Evolutionary conservation across 2,888 invertebrate genomes (phyloP).

Genomic region (Napeogenes sylphis): DNA sequence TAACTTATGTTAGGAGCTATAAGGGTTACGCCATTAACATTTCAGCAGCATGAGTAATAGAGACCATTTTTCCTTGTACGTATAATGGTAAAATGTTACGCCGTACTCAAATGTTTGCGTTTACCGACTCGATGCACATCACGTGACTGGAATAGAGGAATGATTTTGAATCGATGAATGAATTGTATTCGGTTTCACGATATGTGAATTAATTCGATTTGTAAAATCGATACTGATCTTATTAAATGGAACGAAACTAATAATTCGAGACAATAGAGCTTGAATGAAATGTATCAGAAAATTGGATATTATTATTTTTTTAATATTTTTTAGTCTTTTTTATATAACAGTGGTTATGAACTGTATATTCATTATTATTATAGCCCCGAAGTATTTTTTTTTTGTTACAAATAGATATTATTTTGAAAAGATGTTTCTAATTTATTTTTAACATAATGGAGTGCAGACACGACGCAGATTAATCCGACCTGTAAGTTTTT

Average conservation of each 20-base stretch:
- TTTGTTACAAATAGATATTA: no score
- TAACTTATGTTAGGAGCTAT: background rate
- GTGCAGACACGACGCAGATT: background rate
- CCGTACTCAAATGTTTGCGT: constrained; percentile 27
- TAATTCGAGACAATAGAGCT: background rate
- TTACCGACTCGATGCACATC: constrained; percentile 26
- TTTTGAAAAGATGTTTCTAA: background rate
- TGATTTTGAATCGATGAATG: constrained; percentile 38
- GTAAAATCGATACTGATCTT: background rate
- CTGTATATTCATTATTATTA: no score
- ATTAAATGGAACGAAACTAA: background rate
- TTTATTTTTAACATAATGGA: constrained; percentile 3
- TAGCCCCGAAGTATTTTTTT: no score
- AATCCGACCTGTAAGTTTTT: background rate
- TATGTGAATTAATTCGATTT: constrained; percentile 23
- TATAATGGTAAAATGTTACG: constrained; percentile 10
- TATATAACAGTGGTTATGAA: no score
- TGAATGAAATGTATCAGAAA: background rate
- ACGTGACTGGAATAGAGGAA: constrained; percentile 34
- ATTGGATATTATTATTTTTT: no score
- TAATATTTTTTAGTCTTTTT: no score
- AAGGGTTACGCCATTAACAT: constrained; percentile 8
- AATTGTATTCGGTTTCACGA: constrained; percentile 32
- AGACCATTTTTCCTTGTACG: background rate
- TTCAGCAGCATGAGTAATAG: background rate